phyloP scores from a whole-genome alignment of 2,797 vertebrate genomes.

The Gila robusta region DNA sequence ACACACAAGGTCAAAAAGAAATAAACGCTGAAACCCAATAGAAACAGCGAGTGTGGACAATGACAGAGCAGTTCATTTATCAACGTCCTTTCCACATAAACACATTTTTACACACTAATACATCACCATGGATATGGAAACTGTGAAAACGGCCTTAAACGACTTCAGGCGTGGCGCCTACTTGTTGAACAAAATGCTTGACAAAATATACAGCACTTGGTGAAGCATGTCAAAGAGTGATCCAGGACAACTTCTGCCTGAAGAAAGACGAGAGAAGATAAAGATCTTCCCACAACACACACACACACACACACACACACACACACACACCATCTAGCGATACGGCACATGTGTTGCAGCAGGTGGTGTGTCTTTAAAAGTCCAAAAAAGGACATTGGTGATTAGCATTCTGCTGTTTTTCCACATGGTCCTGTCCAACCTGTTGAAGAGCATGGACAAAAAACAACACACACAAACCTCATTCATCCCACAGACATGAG shows the following conservation, averaged over 20 bases:
- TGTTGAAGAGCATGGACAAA: conserved; percentile 43
- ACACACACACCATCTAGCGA: too few relatives aligned
- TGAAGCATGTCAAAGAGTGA: conserved; percentile 18
- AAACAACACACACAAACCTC: conserved; percentile 24
- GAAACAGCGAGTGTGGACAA: conserved; percentile 25
- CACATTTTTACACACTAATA: conserved; percentile 36
- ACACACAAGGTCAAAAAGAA: conserved; percentile 23
- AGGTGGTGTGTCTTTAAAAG: conserved; percentile 52
- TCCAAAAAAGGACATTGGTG: conserved; percentile 55
- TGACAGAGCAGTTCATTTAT: conserved; percentile 49
- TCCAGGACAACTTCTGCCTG: not conserved
- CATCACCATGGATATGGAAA: conserved; percentile 9
- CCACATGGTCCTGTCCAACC: conserved; percentile 54
- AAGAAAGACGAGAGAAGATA: conserved; percentile 8
- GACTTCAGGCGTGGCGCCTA: not conserved
- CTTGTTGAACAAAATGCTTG: conserved; percentile 6
- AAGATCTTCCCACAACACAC: conserved; percentile 7
- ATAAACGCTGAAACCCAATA: conserved; percentile 18
- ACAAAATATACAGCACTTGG: conserved; percentile 18
- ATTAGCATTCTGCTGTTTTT: conserved; percentile 40
- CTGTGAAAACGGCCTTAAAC: not conserved
- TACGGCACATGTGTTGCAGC: conserved; percentile 40
- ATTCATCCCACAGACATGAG: conserved; percentile 31
- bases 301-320: conserved; percentile 14
- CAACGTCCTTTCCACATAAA: conserved; percentile 43